These are phyloP conservation scores for Condylura cristata DNA, from an alignment of 2,113 vertebrate species.

Conservation along the genomic window DNA sequence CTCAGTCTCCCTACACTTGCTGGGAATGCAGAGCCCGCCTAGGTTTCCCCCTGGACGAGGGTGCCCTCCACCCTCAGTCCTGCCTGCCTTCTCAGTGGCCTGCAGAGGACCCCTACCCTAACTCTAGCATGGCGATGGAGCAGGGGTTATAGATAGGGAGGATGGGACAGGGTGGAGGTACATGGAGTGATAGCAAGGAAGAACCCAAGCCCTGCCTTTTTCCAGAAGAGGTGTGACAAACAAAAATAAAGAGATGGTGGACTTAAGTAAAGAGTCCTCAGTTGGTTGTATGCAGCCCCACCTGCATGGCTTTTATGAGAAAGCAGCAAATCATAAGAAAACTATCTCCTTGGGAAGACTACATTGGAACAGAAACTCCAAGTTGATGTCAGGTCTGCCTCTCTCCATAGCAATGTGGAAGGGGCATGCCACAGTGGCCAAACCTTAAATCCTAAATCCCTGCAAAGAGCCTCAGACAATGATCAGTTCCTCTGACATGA, in stretches of 20 bases:
- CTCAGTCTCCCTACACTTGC: not conserved
- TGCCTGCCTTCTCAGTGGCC: not conserved
- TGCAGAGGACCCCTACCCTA: not conserved
- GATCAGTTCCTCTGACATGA: accelerated
- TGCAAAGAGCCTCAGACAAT: accelerated
- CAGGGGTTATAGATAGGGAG: not conserved
- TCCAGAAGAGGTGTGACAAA: not conserved
- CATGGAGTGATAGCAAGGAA: not conserved
- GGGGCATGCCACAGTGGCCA: accelerated
- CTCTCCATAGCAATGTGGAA: accelerated
- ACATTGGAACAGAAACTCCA: not conserved
- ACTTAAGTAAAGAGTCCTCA: not conserved
- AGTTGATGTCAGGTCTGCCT: not conserved
- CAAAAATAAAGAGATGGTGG: not conserved
- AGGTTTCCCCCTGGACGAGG: not conserved
- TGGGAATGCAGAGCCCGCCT: not conserved
- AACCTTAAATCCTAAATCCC: not conserved
- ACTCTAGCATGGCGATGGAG: not conserved
- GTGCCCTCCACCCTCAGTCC: not conserved
- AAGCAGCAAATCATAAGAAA: not conserved
- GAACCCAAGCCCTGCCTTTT: not conserved
- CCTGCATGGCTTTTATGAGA: not conserved
- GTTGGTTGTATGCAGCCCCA: not conserved
- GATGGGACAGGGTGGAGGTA: accelerated
- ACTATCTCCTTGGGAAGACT: not conserved